Conservation (phyloP, 2,888 invertebrate species). For the Aphrophora alni region DNA sequence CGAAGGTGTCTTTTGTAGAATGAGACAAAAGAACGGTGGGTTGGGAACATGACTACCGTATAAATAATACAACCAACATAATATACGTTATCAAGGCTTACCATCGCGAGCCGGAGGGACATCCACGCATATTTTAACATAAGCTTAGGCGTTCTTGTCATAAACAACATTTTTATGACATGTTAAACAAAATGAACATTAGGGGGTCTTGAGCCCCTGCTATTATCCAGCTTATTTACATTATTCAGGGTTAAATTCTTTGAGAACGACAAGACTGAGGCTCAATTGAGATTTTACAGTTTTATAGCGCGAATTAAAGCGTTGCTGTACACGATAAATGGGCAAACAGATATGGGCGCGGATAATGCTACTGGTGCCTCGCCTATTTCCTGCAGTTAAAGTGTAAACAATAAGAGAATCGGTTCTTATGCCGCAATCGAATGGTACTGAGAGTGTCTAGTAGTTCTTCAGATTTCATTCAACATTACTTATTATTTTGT, state of each 20-base stretch:
- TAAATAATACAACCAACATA: background rate
- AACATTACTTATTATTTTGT: too few relatives aligned
- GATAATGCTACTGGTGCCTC: too few relatives aligned
- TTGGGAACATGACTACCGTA: background rate
- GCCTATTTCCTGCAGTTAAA: background rate
- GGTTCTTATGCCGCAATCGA: too few relatives aligned
- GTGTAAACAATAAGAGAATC: too few relatives aligned
- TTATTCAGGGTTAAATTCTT: slow-evolving; percentile 12
- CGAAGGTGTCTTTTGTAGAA: slow-evolving; percentile 5
- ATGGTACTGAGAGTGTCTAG: too few relatives aligned
- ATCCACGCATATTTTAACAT: slow-evolving; percentile 35
- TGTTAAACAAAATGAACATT: slow-evolving; percentile 38
- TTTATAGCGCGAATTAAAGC: background rate
- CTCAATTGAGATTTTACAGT: slow-evolving; percentile 2
- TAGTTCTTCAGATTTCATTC: too few relatives aligned
- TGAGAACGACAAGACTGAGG: background rate
- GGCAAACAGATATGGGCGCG: background rate
- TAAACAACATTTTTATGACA: slow-evolving; percentile 40
- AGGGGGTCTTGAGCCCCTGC: slow-evolving; percentile 26
- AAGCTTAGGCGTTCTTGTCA: slow-evolving; percentile 24
- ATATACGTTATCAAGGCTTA: background rate
- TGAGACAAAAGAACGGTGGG: slow-evolving; percentile 5
- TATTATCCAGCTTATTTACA: slow-evolving; percentile 10
- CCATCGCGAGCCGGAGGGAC: slow-evolving; percentile 2
- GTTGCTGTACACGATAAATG: background rate